phyloP scores from a whole-genome alignment of 2,797 vertebrate genomes.

The Pangasius mekongensis region DNA sequence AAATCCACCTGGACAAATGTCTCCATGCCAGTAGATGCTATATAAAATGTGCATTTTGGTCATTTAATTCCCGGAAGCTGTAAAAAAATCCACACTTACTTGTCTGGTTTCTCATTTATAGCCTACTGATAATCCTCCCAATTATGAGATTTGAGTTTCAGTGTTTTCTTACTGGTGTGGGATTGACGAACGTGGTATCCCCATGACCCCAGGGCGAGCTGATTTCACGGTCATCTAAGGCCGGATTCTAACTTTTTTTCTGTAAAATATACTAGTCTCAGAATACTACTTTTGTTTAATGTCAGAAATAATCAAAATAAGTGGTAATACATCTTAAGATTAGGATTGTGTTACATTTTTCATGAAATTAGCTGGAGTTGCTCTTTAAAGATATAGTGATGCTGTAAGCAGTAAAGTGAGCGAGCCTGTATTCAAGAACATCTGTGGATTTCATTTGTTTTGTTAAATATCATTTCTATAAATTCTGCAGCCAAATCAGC shows the following conservation, averaged over 20 bases:
- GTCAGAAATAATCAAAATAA: neutral
- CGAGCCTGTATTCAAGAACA: neutral
- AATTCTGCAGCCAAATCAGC: conserved; percentile 14
- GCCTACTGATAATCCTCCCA: neutral
- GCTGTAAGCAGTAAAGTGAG: neutral
- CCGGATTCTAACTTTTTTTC: neutral
- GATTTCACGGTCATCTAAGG: neutral
- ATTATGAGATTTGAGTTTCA: neutral
- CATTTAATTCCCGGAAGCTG: neutral
- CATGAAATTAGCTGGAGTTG: neutral
- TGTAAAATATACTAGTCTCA: neutral
- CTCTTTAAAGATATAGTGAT: neutral
- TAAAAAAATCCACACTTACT: neutral
- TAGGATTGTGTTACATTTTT: neutral
- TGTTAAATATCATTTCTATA: neutral
- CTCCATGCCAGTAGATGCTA: neutral
- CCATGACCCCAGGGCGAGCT: neutral
- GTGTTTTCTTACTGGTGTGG: neutral
- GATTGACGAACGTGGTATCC: neutral
- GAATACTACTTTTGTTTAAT: neutral
- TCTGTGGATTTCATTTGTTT: neutral
- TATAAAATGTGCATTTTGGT: neutral
- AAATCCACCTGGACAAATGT: neutral
- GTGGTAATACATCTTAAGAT: neutral
- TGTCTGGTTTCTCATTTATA: neutral